A percentile compares a stretch with the other conserved stretches of the same genome.
Conservation (phyloP, 2,888 invertebrate species). For the Malachius bipustulatus region DNA sequence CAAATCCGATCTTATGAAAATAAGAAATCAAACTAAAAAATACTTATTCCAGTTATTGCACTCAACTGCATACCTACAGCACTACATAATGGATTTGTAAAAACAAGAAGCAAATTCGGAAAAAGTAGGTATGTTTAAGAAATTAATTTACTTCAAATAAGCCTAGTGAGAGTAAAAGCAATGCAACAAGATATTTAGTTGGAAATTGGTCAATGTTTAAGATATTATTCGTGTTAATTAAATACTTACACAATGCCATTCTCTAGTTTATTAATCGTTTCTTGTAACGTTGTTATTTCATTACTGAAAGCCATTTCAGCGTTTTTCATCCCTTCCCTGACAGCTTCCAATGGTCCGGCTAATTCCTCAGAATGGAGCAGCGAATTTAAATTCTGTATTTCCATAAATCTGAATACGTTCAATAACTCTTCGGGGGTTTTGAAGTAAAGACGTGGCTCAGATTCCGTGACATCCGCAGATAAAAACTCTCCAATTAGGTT, state of each 20-base stretch:
- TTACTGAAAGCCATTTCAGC: conserved; percentile 35
- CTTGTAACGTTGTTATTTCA: conserved; percentile 35
- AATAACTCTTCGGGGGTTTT: conserved; percentile 43
- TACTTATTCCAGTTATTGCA: too few relatives aligned
- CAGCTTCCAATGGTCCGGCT: conserved; percentile 40
- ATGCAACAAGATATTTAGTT: too few relatives aligned
- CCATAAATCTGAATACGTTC: conserved; percentile 46
- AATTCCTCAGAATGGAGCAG: conserved; percentile 48
- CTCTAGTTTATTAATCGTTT: conserved; percentile 35
- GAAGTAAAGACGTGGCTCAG: conserved; percentile 46
- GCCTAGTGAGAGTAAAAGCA: too few relatives aligned
- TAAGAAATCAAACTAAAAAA: too few relatives aligned
- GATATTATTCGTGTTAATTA: too few relatives aligned
- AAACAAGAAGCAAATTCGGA: too few relatives aligned
- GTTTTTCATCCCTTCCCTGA: conserved; percentile 38
- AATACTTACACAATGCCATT: conserved; percentile 30
- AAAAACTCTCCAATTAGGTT: conserved; percentile 39
- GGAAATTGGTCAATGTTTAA: too few relatives aligned
- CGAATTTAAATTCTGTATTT: conserved; percentile 51
- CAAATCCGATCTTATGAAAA: too few relatives aligned
- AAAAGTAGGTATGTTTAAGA: too few relatives aligned
- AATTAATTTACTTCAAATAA: too few relatives aligned
- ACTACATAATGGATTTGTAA: too few relatives aligned
- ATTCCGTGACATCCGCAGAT: conserved; percentile 35
- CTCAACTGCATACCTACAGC: too few relatives aligned